Percentiles rank a stretch among this genome's conserved stretches.
These are phyloP conservation scores for Rhopalosiphum nymphaeae DNA, from an alignment of 2,888 invertebrate genomes.

Conservation along the genomic window DNA sequence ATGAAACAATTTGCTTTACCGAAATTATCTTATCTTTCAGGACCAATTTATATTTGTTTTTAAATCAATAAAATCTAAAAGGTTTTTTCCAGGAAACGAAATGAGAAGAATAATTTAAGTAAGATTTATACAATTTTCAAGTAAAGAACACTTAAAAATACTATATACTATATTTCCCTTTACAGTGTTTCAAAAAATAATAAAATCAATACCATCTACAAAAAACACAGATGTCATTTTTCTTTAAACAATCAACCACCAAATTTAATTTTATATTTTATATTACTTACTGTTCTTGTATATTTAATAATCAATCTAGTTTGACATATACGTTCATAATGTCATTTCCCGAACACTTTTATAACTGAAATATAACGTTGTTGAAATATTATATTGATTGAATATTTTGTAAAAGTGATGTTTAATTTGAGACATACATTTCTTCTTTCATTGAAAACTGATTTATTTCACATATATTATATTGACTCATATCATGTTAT, in stretches of 20 bases:
- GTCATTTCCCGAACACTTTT: not conserved
- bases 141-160: conserved; percentile 11
- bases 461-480: not conserved
- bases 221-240: not conserved
- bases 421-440: not conserved
- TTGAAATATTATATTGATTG: not conserved
- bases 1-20: not conserved
- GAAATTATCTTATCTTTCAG: conserved; percentile 22
- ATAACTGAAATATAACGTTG: not conserved
- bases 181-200: conserved; percentile 2
- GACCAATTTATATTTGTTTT: conserved; percentile 33
- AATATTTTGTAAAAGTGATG: conserved; percentile 1
- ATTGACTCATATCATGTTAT: not conserved
- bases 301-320: not conserved
- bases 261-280: not conserved
- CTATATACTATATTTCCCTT: not conserved
- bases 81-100: conserved; percentile 1
- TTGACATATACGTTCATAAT: not conserved
- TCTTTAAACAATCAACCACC: not conserved
- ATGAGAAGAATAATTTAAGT: conserved; percentile 7
- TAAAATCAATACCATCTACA: not conserved
- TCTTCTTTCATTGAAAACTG: not conserved
- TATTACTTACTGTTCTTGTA: not conserved
- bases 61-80: conserved; percentile 25
- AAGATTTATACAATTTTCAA: conserved; percentile 18